phyloP scores from a whole-genome alignment of 2,888 invertebrate species.

The Blastobasis adustella region DNA sequence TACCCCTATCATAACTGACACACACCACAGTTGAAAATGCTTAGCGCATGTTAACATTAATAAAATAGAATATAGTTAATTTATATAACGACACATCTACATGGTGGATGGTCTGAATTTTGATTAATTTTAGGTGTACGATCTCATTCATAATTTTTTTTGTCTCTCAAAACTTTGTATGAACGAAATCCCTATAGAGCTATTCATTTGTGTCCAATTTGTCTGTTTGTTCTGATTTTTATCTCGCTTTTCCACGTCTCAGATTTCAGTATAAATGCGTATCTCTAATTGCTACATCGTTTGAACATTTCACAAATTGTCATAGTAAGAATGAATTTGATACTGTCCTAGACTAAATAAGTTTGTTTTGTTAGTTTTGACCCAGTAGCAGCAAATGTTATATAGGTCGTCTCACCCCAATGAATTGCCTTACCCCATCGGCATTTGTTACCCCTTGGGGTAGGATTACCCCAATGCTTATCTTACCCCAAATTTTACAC shows the following conservation, averaged over 20 bases:
- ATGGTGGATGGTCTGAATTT: conserved; percentile 17
- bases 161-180: background rate
- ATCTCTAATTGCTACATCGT: no score
- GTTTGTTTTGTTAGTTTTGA: no score
- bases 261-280: background rate
- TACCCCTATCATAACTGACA: no score
- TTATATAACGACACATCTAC: conserved; percentile 14
- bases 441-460: no score
- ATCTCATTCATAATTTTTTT: conserved; percentile 10
- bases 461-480: background rate
- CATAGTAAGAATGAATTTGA: no score
- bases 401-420: no score
- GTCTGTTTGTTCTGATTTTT: no score
- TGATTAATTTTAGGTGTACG: conserved; percentile 12
- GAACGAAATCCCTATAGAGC: background rate
- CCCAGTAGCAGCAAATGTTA: no score
- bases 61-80: conserved; percentile 4
- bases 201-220: no score
- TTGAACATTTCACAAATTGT: no score
- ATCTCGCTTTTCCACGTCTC: background rate
- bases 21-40: background rate
- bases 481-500: background rate
- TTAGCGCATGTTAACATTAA: background rate
- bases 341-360: no score
- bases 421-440: no score